A percentile compares a stretch with the other conserved stretches of the same genome.
These are phyloP conservation scores for Dolichallabes microphthalmus DNA, from an alignment of 2,113 vertebrate genomes.

Conservation along the genomic window DNA sequence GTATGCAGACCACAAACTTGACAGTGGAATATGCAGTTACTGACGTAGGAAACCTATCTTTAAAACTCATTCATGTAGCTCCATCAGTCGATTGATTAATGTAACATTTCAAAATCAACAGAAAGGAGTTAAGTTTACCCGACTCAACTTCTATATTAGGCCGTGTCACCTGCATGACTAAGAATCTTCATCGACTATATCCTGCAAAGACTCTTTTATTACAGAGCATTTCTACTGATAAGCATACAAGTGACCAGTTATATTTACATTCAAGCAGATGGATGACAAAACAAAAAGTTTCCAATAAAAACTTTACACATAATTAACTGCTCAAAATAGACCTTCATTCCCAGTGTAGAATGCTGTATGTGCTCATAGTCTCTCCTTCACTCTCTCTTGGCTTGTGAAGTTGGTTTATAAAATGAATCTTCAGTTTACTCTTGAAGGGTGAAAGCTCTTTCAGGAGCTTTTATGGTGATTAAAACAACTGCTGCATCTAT, in stretches of 20 bases:
- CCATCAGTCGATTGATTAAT: no score
- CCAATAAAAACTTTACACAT: constrained; percentile 18
- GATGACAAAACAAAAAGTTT: background rate
- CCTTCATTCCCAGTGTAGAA: constrained; percentile 7
- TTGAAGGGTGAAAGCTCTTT: background rate
- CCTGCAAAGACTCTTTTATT: background rate
- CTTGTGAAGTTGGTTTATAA: background rate
- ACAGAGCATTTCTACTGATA: constrained; percentile 27
- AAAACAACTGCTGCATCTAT: background rate
- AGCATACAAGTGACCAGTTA: constrained; percentile 16
- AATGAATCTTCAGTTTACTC: background rate
- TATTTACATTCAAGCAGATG: constrained; percentile 26
- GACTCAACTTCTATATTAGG: no score
- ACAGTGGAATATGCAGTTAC: background rate
- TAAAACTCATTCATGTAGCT: background rate
- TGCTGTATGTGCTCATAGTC: background rate
- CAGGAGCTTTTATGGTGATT: background rate
- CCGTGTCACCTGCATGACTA: no score
- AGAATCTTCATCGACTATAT: no score
- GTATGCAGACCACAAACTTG: background rate
- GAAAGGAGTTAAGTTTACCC: no score
- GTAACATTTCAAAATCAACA: no score
- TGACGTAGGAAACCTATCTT: background rate
- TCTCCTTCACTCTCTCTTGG: background rate
- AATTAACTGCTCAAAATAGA: constrained; percentile 8